These are phyloP conservation scores for Heliconius erato DNA, from an alignment of 2,888 invertebrate species.

Conservation along the genomic window DNA sequence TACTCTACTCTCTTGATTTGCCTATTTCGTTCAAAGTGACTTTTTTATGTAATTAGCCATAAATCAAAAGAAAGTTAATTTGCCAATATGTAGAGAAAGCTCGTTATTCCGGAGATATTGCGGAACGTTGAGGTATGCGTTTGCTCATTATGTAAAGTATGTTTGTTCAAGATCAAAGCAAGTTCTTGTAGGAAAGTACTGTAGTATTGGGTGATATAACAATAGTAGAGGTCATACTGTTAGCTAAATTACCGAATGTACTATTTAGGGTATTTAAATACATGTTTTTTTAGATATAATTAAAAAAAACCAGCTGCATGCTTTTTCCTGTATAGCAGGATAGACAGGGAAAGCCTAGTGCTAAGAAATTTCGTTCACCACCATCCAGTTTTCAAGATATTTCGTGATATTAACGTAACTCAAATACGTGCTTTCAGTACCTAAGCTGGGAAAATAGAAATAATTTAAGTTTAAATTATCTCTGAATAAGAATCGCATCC, in stretches of 20 bases:
- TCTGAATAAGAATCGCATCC: no score
- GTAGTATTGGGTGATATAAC: neutral
- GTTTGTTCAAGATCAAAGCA: constrained; percentile 15
- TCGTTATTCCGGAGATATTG: constrained; percentile 21
- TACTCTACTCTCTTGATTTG: neutral
- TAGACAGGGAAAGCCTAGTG: no score
- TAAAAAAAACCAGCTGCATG: neutral
- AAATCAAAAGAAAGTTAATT: constrained; percentile 19
- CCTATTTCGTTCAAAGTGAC: neutral
- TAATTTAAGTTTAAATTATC: no score
- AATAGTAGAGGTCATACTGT: neutral
- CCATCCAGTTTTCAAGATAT: no score
- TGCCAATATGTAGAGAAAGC: constrained; percentile 22
- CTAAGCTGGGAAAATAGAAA: no score
- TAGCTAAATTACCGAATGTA: neutral
- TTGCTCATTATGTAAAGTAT: constrained; percentile 16
- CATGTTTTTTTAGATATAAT: neutral
- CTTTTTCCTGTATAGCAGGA: no score
- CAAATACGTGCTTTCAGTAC: no score
- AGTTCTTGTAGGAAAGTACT: neutral
- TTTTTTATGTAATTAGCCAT: constrained; percentile 12
- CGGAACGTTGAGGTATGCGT: constrained; percentile 5
- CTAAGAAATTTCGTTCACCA: no score
- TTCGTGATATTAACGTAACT: no score
- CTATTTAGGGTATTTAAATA: neutral